Evolutionary conservation across 2,113 vertebrate species (phyloP).

Genomic region (Cinclus mexicanus): DNA sequence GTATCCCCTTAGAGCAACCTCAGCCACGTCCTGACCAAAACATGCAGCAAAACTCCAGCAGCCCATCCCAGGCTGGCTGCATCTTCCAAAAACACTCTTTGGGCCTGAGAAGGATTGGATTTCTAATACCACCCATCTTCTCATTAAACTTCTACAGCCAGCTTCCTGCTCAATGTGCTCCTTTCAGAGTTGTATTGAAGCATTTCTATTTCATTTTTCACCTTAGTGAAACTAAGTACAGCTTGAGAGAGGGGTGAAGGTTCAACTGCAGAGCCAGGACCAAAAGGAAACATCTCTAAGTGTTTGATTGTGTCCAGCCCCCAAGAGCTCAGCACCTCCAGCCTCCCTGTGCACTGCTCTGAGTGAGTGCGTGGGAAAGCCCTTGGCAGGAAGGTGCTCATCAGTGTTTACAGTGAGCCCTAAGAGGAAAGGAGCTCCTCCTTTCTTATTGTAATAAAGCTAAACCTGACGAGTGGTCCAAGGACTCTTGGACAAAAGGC

Average conservation of each 20-base stretch:
- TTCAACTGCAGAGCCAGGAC: neutral
- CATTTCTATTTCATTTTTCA: neutral
- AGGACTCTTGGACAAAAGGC: neutral
- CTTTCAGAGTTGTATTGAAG: neutral
- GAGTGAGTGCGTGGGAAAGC: fast-evolving
- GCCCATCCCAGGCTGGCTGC: neutral
- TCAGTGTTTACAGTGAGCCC: neutral
- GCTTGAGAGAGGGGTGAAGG: neutral
- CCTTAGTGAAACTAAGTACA: neutral
- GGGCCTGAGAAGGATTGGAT: neutral
- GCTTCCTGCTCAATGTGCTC: fast-evolving
- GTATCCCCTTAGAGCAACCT: neutral
- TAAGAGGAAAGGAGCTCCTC: neutral
- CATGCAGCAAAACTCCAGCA: neutral
- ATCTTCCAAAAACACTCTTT: neutral
- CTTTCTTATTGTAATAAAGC: neutral
- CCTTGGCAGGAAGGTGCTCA: neutral
- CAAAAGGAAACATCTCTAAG: neutral
- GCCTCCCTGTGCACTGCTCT: neutral
- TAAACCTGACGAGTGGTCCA: neutral
- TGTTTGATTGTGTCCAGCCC: neutral
- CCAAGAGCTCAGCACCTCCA: neutral
- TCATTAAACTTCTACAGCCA: neutral
- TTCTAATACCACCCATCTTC: neutral
- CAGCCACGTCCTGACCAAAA: neutral